These are phyloP conservation scores for Strigops habroptila DNA, from an alignment of 2,113 vertebrate species.

Conservation along the genomic window DNA sequence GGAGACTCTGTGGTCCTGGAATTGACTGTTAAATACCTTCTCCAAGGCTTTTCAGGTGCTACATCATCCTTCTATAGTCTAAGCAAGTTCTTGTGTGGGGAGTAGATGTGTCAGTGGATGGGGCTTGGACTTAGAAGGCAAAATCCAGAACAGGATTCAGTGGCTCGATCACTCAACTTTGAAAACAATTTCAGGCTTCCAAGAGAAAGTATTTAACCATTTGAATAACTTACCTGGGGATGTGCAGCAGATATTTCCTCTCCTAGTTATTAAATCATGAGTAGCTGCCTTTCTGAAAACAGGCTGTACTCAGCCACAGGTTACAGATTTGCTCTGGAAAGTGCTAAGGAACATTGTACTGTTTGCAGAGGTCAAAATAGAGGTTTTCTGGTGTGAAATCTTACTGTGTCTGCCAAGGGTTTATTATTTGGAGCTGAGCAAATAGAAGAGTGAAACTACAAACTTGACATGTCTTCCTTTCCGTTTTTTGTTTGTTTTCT, in stretches of 20 bases:
- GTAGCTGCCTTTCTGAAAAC: background rate
- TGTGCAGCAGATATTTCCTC: background rate
- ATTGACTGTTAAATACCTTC: background rate
- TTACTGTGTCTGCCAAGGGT: background rate
- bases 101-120: background rate
- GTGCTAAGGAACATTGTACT: background rate
- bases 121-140: background rate
- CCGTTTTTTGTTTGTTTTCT: background rate
- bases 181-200: background rate
- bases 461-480: slow-evolving; percentile 16
- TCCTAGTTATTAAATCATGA: background rate
- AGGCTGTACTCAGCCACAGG: background rate
- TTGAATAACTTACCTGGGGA: background rate
- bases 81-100: background rate
- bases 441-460: background rate
- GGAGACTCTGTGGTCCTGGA: background rate
- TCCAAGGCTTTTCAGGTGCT: background rate
- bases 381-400: background rate
- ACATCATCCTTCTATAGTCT: background rate
- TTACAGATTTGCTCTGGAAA: background rate
- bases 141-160: background rate
- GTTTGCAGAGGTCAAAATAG: background rate
- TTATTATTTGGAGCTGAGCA: background rate
- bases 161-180: background rate
- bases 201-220: background rate